Evolutionary conservation across 2,113 vertebrate species (phyloP).

Genomic region (Paralichthys olivaceus): DNA sequence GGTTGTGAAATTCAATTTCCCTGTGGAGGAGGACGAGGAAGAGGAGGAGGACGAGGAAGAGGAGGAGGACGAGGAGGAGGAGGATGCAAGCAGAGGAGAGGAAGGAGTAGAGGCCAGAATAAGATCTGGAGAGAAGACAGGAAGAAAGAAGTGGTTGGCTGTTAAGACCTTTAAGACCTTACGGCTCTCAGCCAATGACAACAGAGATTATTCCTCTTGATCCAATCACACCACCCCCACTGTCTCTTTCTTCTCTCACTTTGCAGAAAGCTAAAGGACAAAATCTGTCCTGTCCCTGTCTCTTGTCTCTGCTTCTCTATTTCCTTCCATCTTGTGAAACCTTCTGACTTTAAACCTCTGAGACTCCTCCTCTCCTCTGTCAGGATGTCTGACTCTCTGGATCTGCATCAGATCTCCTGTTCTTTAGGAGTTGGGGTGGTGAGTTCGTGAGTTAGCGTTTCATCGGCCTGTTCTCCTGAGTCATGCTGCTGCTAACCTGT

Average conservation of each 20-base stretch:
- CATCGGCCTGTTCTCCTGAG: no score
- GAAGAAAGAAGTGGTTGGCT: constrained; percentile 4
- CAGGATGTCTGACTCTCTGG: constrained; percentile 72
- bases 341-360: background rate
- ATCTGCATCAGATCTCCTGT: constrained; percentile 73
- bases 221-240: constrained; percentile 8
- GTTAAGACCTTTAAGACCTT: constrained; percentile 31
- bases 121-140: background rate
- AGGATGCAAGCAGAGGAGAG: no score
- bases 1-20: constrained; percentile 12
- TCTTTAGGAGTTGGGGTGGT: constrained; percentile 66
- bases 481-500: background rate
- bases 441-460: constrained; percentile 59
- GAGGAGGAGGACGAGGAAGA: no score
- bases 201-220: constrained; percentile 43
- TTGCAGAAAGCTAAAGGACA: constrained; percentile 12
- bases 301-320: background rate
- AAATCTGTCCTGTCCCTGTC: background rate
- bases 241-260: background rate
- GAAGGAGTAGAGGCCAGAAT: background rate
- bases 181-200: constrained; percentile 34
- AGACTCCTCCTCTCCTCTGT: constrained; percentile 4
- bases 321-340: background rate
- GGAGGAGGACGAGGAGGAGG: background rate
- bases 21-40: background rate